Evolutionary conservation across 2,797 vertebrate genomes (phyloP).

Genomic region (Smutsia gigantea): DNA sequence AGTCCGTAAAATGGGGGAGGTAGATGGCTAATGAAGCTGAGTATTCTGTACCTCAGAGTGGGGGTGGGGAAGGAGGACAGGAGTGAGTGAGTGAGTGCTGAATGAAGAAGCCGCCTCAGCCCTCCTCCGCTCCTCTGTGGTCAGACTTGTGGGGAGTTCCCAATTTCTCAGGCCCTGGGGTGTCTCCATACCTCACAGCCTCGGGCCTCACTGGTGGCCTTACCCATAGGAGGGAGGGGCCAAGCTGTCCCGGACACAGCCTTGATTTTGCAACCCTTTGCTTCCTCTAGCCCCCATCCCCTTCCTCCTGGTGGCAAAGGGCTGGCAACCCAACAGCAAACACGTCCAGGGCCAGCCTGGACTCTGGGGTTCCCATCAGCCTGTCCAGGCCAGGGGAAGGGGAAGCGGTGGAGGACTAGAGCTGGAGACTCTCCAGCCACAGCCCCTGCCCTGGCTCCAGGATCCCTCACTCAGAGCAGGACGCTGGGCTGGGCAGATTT

Average conservation of each 20-base stretch:
- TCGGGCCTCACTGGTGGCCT: slow-evolving; percentile 17
- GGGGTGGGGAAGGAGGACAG: background rate
- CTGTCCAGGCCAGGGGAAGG: background rate
- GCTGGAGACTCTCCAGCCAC: background rate
- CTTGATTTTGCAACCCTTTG: slow-evolving; percentile 47
- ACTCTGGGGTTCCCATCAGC: slow-evolving; percentile 15
- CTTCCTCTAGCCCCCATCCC: slow-evolving; percentile 40
- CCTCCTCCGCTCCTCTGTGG: background rate
- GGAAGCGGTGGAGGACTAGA: background rate
- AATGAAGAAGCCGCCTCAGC: background rate
- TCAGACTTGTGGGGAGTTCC: slow-evolving; percentile 41
- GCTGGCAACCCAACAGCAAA: background rate
- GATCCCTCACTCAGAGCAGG: background rate
- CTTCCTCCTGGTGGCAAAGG: slow-evolving; percentile 22
- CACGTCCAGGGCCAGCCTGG: background rate
- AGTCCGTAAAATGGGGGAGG: background rate
- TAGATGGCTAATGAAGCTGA: background rate
- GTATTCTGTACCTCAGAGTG: background rate
- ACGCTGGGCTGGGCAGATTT: background rate
- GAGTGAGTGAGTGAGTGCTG: background rate
- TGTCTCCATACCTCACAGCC: slow-evolving; percentile 40
- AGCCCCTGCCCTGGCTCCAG: background rate
- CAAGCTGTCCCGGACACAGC: slow-evolving; percentile 29
- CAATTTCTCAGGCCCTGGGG: slow-evolving; percentile 42
- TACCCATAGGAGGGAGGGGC: background rate